phyloP scores from a whole-genome alignment of 2,888 invertebrate genomes.

The Thysanoteuthis rhombus region DNA sequence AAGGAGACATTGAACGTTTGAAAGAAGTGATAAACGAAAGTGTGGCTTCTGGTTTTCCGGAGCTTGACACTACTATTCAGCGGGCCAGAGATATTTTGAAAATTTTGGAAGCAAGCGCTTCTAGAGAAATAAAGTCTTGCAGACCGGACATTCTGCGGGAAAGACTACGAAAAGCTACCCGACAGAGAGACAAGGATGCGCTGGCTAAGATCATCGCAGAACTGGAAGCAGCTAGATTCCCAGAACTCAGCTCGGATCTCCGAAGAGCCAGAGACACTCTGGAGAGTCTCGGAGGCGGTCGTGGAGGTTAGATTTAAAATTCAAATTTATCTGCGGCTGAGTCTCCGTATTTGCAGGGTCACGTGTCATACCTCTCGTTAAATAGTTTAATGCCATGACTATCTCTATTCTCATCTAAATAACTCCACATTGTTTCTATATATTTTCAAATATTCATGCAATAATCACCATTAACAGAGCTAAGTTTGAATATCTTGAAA shows the following conservation, averaged over 20 bases:
- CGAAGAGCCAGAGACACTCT: too few species aligned
- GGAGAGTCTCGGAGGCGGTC: too few species aligned
- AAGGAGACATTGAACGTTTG: background rate
- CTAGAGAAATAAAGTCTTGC: background rate
- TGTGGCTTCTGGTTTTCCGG: background rate
- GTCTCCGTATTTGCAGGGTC: too few species aligned
- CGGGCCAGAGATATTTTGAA: background rate
- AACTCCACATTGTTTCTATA: too few species aligned
- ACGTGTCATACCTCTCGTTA: too few species aligned
- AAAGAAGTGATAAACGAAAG: background rate
- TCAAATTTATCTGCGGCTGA: too few species aligned
- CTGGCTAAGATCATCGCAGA: background rate
- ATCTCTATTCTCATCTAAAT: too few species aligned
- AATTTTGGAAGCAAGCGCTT: background rate
- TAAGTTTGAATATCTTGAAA: too few species aligned
- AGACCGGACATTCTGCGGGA: background rate
- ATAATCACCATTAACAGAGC: too few species aligned
- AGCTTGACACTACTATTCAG: background rate
- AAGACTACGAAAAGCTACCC: background rate
- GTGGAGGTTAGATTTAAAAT: too few species aligned
- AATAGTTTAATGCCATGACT: too few species aligned
- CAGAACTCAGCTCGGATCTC: background rate
- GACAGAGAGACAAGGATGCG: background rate
- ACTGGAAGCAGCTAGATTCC: background rate
- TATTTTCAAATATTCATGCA: too few species aligned